Evolutionary conservation across 2,888 invertebrate genomes (phyloP).

Genomic region (Epirrita christyi): DNA sequence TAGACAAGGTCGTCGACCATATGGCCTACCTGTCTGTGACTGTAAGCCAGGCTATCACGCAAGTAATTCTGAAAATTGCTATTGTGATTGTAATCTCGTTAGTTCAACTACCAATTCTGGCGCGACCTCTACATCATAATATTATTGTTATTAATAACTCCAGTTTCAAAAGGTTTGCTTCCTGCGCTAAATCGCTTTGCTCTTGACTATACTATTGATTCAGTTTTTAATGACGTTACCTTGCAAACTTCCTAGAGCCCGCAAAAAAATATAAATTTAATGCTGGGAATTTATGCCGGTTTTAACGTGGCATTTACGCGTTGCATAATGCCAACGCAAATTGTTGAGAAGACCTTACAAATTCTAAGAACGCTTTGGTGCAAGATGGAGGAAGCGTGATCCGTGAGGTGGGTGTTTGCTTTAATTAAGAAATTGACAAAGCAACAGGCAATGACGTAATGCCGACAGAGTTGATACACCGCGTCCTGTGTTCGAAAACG

Average conservation of each 20-base stretch:
- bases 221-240: conserved; percentile 38
- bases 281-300: conserved; percentile 32
- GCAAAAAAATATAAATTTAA: conserved; percentile 47
- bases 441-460: conserved; percentile 65
- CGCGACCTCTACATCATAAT: conserved; percentile 40
- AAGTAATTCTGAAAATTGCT: conserved; percentile 48
- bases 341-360: conserved; percentile 5
- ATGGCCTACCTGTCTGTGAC: conserved; percentile 63
- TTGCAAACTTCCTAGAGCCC: conserved; percentile 51
- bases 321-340: conserved; percentile 19
- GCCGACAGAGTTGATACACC: conserved; percentile 55
- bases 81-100: conserved; percentile 45
- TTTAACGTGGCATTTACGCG: conserved; percentile 30
- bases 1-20: conserved; percentile 74
- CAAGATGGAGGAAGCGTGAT: neutral
- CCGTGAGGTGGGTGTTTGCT: conserved; percentile 19
- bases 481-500: conserved; percentile 69
- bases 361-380: conserved; percentile 20
- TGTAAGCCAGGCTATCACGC: conserved; percentile 45
- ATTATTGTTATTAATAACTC: conserved; percentile 30
- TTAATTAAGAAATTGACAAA: conserved; percentile 42
- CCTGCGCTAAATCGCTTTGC: conserved; percentile 56
- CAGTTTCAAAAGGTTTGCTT: conserved; percentile 40
- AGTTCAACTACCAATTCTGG: conserved; percentile 37
- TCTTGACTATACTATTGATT: conserved; percentile 45